phyloP scores from a whole-genome alignment of 2,888 invertebrate species.

The Microchrysa polita region DNA sequence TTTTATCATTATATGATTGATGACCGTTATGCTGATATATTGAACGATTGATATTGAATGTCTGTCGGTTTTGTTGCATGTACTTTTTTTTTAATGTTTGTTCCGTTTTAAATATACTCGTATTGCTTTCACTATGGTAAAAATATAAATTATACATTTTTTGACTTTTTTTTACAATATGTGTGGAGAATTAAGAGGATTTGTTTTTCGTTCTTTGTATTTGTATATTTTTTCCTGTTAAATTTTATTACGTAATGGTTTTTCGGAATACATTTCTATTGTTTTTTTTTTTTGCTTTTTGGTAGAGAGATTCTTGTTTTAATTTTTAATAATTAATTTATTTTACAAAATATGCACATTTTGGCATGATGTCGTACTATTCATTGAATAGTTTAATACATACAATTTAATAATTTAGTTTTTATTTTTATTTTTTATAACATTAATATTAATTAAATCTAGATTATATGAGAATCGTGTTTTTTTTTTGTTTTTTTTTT shows the following conservation, averaged over 20 bases:
- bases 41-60: conserved; percentile 1
- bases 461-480: conserved; percentile 29
- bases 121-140: conserved; percentile 5
- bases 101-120: too few relatives aligned
- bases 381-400: conserved; percentile 53
- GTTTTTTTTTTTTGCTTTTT: conserved; percentile 12
- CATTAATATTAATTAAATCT: conserved; percentile 40
- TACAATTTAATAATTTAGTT: conserved; percentile 9
- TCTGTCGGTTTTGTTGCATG: not conserved
- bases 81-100: too few relatives aligned
- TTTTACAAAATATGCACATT: conserved; percentile 52
- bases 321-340: conserved; percentile 26
- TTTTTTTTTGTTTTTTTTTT: not conserved
- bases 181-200: too few relatives aligned
- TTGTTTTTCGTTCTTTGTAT: too few relatives aligned
- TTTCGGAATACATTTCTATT: conserved; percentile 2
- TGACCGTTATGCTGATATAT: not conserved
- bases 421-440: conserved; percentile 14
- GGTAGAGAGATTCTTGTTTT: conserved; percentile 9
- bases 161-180: conserved; percentile 11
- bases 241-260: not conserved
- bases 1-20: not conserved
- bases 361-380: conserved; percentile 53
- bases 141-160: conserved; percentile 2
- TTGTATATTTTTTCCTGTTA: not conserved